Conservation (phyloP, 2,888 invertebrate species). For the Latrodectus hesperus region DNA sequence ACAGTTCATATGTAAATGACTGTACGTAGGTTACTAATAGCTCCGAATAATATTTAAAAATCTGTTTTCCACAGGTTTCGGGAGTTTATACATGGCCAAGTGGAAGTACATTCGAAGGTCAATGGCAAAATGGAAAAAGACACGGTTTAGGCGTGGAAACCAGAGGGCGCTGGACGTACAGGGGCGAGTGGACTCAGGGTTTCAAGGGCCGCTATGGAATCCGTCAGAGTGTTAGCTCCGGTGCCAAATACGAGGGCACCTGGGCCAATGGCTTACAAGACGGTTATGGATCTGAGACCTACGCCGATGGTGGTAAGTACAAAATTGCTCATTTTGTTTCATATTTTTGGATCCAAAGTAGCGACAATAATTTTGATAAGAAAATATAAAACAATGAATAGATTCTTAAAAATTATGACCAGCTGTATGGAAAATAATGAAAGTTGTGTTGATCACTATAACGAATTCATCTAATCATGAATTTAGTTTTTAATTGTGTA, state of each 20-base stretch:
- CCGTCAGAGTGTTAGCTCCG: conserved; percentile 89
- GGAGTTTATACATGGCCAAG: conserved; percentile 99
- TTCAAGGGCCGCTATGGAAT: conserved; percentile 99
- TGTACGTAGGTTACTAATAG: no score
- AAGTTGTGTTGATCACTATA: no score
- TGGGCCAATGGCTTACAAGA: conserved; percentile 99
- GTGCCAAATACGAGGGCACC: conserved; percentile 97
- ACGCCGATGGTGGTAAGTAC: conserved; percentile 94
- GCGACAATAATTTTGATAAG: no score
- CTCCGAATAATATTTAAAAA: no score
- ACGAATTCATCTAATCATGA: no score
- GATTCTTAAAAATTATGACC: no score
- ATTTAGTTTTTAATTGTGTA: no score
- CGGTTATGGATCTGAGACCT: conserved; percentile 99
- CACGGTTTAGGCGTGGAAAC: conserved; percentile 98
- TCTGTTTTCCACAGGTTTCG: conserved; percentile 79
- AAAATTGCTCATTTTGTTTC: background rate
- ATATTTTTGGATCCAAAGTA: background rate
- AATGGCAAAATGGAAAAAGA: conserved; percentile 99
- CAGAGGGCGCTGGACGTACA: conserved; percentile 96
- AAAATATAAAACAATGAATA: no score
- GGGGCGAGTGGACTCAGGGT: conserved; percentile 99
- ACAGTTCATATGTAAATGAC: no score
- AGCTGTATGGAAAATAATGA: no score
- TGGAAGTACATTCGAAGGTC: conserved; percentile 97